Conservation (phyloP, 2,888 invertebrate species). For the Thera britannica region DNA sequence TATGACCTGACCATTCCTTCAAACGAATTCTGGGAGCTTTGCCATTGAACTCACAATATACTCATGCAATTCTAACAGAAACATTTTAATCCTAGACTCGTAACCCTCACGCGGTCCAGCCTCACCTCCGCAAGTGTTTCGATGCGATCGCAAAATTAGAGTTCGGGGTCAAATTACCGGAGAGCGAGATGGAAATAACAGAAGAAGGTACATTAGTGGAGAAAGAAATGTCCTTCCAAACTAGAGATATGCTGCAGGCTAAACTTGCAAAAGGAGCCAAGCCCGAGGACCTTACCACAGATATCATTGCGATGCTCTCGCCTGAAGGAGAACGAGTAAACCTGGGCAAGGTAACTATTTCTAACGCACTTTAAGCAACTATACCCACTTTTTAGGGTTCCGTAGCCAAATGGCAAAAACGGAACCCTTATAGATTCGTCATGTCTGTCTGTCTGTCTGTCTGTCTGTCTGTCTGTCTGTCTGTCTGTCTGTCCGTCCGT, state of each 20-base stretch:
- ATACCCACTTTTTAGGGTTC: no score
- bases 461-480: no score
- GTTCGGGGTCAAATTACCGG: constrained; percentile 87
- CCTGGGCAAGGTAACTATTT: constrained; percentile 86
- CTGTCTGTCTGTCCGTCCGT: no score
- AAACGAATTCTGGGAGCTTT: no score
- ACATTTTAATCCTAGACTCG: constrained; percentile 83
- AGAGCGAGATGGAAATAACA: constrained; percentile 80
- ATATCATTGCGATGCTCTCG: constrained; percentile 95
- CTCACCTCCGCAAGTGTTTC: constrained; percentile 95
- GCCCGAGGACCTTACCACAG: constrained; percentile 87
- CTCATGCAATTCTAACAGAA: neutral
- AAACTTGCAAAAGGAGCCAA: constrained; percentile 69
- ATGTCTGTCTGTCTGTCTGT: no score
- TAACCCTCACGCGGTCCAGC: constrained; percentile 95
- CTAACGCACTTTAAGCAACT: neutral
- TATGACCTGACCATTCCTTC: no score
- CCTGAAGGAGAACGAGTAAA: constrained; percentile 94
- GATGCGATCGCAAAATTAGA: constrained; percentile 92
- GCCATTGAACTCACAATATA: neutral
- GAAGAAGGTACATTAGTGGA: constrained; percentile 80
- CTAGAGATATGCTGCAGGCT: constrained; percentile 72
- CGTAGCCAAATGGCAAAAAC: no score
- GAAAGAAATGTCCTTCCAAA: constrained; percentile 73
- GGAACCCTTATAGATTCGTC: no score